phyloP scores from a whole-genome alignment of 2,113 vertebrate species.

The Anolis carolinensis region DNA sequence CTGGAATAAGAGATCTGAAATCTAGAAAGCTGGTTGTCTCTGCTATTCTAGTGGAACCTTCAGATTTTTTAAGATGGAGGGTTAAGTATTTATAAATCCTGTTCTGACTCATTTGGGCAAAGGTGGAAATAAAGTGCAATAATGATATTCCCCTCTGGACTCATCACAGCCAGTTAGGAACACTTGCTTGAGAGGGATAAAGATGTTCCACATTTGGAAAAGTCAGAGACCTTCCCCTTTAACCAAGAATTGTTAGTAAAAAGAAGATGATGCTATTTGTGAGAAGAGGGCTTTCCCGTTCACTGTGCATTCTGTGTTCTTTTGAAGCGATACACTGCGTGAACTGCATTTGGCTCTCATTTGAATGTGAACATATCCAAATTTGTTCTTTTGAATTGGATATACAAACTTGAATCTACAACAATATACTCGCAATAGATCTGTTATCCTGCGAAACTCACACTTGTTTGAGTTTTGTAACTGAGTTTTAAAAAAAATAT shows the following conservation, averaged over 20 bases:
- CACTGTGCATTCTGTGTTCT: neutral
- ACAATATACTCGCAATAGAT: too few relatives aligned
- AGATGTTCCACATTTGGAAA: neutral
- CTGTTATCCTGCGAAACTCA: too few relatives aligned
- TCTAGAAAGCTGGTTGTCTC: neutral
- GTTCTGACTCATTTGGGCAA: neutral
- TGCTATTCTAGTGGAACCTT: conserved; percentile 1
- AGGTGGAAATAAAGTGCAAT: neutral
- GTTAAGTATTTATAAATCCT: neutral
- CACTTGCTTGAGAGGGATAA: neutral
- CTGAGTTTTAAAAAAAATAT: too few relatives aligned
- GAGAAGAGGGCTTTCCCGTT: neutral
- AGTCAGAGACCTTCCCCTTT: neutral
- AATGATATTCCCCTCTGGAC: neutral
- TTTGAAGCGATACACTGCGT: neutral
- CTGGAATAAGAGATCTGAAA: conserved; percentile 23
- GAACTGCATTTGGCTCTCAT: too few relatives aligned
- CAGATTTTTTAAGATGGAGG: neutral
- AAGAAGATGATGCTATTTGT: neutral
- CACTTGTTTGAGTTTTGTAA: too few relatives aligned
- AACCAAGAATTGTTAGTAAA: neutral
- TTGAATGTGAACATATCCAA: too few relatives aligned
- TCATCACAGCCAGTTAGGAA: neutral
- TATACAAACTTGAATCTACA: too few relatives aligned
- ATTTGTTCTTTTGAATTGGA: too few relatives aligned